Evolutionary conservation across 2,797 vertebrate species (phyloP).

Genomic region (Huso huso): DNA sequence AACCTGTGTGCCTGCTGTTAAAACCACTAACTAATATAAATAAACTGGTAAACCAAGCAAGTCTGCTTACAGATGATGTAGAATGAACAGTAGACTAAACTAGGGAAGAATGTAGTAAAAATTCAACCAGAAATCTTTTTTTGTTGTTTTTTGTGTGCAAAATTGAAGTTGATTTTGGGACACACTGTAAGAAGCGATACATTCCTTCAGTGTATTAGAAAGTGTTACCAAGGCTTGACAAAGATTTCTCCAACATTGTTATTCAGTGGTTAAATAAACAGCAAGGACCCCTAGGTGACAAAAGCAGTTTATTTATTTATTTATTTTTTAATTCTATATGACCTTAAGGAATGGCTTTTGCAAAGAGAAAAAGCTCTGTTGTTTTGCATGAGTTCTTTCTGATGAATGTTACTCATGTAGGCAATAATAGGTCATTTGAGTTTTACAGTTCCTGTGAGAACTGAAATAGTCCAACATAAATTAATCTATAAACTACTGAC

Average conservation of each 20-base stretch:
- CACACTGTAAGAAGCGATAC: too few species aligned
- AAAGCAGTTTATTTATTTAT: constrained; percentile 18
- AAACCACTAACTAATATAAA: too few species aligned
- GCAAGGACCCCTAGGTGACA: constrained; percentile 35
- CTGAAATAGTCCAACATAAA: constrained; percentile 37
- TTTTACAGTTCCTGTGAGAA: constrained; percentile 41
- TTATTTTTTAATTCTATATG: not conserved
- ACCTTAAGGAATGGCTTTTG: constrained; percentile 30
- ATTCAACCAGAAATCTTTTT: too few species aligned
- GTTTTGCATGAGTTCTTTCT: constrained; percentile 41
- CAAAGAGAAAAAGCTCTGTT: constrained; percentile 43
- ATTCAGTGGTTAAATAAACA: constrained; percentile 28
- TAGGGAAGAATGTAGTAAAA: too few species aligned
- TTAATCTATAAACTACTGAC: constrained; percentile 37
- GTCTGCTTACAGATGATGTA: too few species aligned
- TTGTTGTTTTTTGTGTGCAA: too few species aligned
- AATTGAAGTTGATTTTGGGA: too few species aligned
- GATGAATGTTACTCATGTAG: constrained; percentile 48
- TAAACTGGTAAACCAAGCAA: too few species aligned
- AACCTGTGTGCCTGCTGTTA: too few species aligned
- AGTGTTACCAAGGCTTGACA: too few species aligned
- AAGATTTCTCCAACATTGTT: constrained; percentile 20
- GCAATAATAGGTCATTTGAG: constrained; percentile 42
- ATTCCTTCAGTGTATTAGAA: too few species aligned
- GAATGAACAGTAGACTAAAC: too few species aligned